These are phyloP conservation scores for Tenualosa ilisha DNA, from an alignment of 2,797 vertebrate genomes.

Conservation along the genomic window DNA sequence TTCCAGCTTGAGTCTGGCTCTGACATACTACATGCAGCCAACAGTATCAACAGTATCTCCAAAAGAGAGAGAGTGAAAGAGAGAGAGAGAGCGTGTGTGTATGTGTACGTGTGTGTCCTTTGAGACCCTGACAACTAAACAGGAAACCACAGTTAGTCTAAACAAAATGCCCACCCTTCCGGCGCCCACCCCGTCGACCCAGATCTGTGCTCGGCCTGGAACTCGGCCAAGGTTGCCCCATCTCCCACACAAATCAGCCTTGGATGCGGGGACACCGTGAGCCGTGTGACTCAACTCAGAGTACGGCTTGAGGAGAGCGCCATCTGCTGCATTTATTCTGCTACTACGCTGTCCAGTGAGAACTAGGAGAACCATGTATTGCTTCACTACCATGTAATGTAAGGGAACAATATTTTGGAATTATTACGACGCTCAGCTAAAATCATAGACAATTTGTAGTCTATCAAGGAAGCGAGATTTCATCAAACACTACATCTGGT, in stretches of 20 bases:
- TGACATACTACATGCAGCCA: not conserved
- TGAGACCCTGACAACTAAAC: conserved; percentile 40
- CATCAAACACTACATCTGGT: no score
- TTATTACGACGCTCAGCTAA: no score
- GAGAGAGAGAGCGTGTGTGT: not conserved
- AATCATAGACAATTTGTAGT: no score
- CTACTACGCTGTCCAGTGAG: no score
- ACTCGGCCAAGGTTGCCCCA: conserved; percentile 24
- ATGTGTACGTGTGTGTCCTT: conserved; percentile 15
- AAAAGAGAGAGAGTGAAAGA: not conserved
- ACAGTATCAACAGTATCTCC: not conserved
- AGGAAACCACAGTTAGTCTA: conserved; percentile 49
- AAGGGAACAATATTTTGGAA: no score
- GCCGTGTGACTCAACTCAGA: not conserved
- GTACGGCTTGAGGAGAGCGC: not conserved
- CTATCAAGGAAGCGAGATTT: no score
- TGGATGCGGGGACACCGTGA: not conserved
- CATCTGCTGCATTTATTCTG: conserved; percentile 33
- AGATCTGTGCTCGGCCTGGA: conserved; percentile 24
- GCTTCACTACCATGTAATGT: no score
- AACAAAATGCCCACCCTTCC: conserved; percentile 55
- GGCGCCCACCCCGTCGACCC: conserved; percentile 45
- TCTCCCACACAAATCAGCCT: conserved; percentile 24
- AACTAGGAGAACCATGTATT: no score
- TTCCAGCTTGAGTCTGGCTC: not conserved